Evolutionary conservation across 2,888 invertebrate species (phyloP).

Genomic region (Eristalis intricaria): DNA sequence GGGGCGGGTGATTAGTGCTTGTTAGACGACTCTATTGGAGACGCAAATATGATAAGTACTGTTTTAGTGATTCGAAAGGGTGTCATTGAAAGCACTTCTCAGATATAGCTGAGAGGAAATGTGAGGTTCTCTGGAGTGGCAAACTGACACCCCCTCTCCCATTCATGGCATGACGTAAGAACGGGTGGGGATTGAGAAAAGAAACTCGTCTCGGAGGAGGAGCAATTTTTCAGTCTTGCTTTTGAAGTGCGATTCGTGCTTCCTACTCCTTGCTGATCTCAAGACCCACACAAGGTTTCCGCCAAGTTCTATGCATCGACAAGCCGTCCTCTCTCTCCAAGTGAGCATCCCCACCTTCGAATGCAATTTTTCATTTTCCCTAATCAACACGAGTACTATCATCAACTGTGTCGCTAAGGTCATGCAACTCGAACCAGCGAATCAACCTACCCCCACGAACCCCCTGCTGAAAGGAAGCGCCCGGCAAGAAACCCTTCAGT

Average conservation of each 20-base stretch:
- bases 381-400: not conserved
- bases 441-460: too few species aligned
- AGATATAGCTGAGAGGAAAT: not conserved
- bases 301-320: not conserved
- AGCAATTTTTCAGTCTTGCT: too few species aligned
- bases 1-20: not conserved
- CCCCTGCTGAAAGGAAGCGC: too few species aligned
- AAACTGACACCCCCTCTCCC: not conserved
- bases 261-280: too few species aligned
- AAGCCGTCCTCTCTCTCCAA: too few species aligned
- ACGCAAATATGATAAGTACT: not conserved
- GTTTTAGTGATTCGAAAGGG: not conserved
- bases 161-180: not conserved
- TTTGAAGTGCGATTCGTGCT: too few species aligned
- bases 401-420: not conserved
- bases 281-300: too few species aligned
- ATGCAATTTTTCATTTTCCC: not conserved
- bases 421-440: not conserved
- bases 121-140: not conserved
- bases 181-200: too few species aligned
- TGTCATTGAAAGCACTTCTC: not conserved
- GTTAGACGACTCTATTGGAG: not conserved
- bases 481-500: not conserved
- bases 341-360: not conserved
- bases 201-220: too few species aligned